Evolutionary conservation across 1,140 invertebrate species (phyloP), one percentile per base, ranked within the genome.

Genomic region (Oryzaephilus surinamensis): DNA sequence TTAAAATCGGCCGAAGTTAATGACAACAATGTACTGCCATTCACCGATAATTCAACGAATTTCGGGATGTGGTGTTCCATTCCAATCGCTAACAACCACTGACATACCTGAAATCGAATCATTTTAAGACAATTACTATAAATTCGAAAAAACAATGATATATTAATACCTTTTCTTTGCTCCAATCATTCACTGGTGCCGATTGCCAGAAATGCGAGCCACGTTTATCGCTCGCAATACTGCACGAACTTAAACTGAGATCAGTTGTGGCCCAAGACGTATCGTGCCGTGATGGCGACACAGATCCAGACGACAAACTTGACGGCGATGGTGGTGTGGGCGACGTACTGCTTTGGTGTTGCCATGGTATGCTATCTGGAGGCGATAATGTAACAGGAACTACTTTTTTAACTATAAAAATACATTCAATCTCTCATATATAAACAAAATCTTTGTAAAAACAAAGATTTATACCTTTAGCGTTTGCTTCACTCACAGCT

Each of bases 1-100:
- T 96, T 96, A 21, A 96, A 73, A 62, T 90, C 87, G 12, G 84
- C 75, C 1, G 87, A 87, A 53, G 91, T 89, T 16, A 96, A 66
- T 41, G 79, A 72, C 15, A 95, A 60, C 13, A 97, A 67, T 29
- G 81, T 77, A 14, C 74, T 69, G 6, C 93, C 93, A 55, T 84
- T 83, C 18, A 96, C 81, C 49, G 79, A 78, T 50, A 84, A 77
- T 44, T 90, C 82, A 29, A 81, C 73, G 61, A 97, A 94, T 46
- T 80, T 77, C 12, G 80, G 68, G 33, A 84, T 80, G 59, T 91
- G 84, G 29, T 85, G 76, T 50, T 93, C 87, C 57, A 95, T 61
- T 17, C 85, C 81, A 29, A 88, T 67, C 7, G 73, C 74, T 43
- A 82, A 70, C 27, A 95, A 66, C 89, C 90, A 94, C 57, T 92